phyloP scores from a whole-genome alignment of 2,797 vertebrate species.

The Xerus rutilus region DNA sequence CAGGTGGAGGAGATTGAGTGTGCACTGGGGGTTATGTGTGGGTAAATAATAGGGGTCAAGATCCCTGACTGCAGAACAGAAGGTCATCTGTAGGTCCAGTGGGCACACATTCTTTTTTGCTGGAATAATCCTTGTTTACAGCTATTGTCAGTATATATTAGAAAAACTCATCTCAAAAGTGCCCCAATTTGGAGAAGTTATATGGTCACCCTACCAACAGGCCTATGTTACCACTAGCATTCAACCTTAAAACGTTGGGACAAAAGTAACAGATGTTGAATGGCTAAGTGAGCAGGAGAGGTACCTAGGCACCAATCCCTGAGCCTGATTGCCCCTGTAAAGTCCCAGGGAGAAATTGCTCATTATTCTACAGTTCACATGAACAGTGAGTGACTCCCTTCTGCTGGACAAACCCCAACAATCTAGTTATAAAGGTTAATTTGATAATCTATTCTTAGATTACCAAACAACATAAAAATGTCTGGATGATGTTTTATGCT shows the following conservation, averaged over 20 bases:
- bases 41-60: background rate
- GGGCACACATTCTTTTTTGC: background rate
- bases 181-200: background rate
- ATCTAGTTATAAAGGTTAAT: slow-evolving; percentile 59
- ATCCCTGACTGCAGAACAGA: background rate
- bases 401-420: slow-evolving; percentile 7
- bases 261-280: background rate
- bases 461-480: slow-evolving; percentile 46
- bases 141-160: background rate
- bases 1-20: background rate
- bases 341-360: background rate
- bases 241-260: background rate
- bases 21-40: background rate
- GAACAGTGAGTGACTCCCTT: slow-evolving; percentile 42
- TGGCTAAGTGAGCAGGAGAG: background rate
- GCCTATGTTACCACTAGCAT: background rate
- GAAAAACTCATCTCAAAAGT: background rate
- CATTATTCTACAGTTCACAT: background rate
- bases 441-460: slow-evolving; percentile 59
- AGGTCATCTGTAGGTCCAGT: background rate
- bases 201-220: background rate
- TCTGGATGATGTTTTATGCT: slow-evolving; percentile 49
- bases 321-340: background rate
- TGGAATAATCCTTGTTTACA: background rate
- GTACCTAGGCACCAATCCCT: background rate